Evolutionary conservation across 2,888 invertebrate genomes (phyloP).

Genomic region (Cosmia trapezina): DNA sequence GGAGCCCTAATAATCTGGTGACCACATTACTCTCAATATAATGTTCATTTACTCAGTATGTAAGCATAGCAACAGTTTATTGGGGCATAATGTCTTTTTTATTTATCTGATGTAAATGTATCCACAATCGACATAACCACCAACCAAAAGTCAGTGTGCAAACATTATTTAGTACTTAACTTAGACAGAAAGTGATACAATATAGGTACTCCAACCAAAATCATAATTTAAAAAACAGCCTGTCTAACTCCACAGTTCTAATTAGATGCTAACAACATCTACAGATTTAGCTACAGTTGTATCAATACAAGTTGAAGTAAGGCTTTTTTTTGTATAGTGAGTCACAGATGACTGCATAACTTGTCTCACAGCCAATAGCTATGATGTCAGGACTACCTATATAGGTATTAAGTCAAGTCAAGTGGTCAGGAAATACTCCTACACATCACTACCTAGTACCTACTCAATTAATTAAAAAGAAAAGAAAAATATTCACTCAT

Average conservation of each 20-base stretch:
- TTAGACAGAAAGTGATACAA: background rate
- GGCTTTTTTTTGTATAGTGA: slow-evolving; percentile 32
- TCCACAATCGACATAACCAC: background rate
- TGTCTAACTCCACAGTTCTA: background rate
- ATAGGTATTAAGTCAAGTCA: background rate
- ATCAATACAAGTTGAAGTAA: slow-evolving; percentile 3
- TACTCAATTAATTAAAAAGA: background rate
- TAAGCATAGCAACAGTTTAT: background rate
- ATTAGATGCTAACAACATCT: background rate
- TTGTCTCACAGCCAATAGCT: slow-evolving; percentile 10
- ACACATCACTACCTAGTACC: background rate
- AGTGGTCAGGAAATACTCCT: background rate
- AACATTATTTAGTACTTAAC: background rate
- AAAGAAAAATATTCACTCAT: background rate
- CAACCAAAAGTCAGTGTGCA: background rate
- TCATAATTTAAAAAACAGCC: background rate
- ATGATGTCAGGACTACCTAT: slow-evolving; percentile 46
- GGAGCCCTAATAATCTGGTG: background rate
- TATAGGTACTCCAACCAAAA: background rate
- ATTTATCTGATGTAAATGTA: background rate
- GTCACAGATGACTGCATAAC: slow-evolving; percentile 41
- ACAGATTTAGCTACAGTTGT: background rate
- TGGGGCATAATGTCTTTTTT: background rate
- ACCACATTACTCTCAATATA: background rate
- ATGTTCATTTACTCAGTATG: background rate